These are phyloP conservation scores for Rhinopomastus cyanomelas DNA, from an alignment of 2,113 vertebrate genomes.

Conservation along the genomic window DNA sequence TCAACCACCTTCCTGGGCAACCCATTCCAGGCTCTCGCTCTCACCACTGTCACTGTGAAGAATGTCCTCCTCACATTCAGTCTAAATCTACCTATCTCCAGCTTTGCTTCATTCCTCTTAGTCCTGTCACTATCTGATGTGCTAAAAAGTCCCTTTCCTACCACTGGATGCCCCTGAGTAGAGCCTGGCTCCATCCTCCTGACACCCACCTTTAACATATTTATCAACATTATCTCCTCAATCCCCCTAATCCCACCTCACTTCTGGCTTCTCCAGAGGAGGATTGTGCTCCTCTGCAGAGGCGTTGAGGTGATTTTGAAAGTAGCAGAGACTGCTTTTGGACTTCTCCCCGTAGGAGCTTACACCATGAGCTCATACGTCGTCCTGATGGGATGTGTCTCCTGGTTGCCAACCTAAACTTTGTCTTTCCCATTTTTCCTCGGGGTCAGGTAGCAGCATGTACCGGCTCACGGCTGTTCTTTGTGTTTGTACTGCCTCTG, in stretches of 20 bases:
- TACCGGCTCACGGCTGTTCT: background rate
- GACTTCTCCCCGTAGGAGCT: background rate
- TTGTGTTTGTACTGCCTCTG: background rate
- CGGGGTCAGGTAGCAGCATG: background rate
- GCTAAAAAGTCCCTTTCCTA: no score
- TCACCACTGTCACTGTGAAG: no score
- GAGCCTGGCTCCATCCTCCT: no score
- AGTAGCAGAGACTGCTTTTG: background rate
- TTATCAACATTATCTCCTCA: no score
- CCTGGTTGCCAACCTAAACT: background rate
- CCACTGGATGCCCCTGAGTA: no score
- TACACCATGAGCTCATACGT: fast-evolving
- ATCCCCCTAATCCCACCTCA: fast-evolving
- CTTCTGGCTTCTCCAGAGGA: background rate
- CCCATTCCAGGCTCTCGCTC: no score
- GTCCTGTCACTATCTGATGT: no score
- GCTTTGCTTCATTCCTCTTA: no score
- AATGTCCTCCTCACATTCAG: no score
- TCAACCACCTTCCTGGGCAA: no score
- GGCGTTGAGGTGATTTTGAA: background rate
- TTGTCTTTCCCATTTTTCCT: background rate
- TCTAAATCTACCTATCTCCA: no score
- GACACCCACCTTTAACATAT: no score
- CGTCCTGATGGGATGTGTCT: background rate
- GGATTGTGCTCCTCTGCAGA: background rate